Conservation (phyloP, 2,888 invertebrate genomes). For the Trichogramma dendrolimi region DNA sequence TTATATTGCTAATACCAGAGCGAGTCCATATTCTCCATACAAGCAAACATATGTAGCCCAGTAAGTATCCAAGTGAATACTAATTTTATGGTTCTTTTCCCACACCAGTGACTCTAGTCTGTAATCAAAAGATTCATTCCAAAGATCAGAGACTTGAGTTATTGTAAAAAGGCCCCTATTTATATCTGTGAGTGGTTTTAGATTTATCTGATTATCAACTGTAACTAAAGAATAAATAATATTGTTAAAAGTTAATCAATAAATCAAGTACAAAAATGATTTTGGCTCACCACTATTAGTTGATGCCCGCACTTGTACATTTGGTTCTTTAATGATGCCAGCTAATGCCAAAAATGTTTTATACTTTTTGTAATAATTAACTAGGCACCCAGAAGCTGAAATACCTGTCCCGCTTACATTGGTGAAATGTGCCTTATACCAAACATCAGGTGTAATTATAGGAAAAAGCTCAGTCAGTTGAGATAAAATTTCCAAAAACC, state of each 20-base stretch:
- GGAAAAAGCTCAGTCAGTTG: conserved; percentile 1
- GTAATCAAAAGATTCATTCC: background rate
- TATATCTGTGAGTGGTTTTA: no score
- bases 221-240: no score
- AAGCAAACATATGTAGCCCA: background rate
- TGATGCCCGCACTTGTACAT: no score
- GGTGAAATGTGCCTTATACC: background rate
- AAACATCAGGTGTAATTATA: background rate
- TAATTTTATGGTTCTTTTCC: background rate
- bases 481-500: no score
- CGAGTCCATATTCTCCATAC: background rate
- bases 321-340: background rate
- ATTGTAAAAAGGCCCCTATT: background rate
- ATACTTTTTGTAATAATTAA: conserved; percentile 7
- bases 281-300: background rate
- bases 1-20: background rate
- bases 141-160: background rate
- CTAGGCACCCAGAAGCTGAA: conserved; percentile 4
- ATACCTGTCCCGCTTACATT: background rate
- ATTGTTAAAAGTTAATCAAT: background rate
- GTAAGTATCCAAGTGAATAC: conserved; percentile 1
- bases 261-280: background rate
- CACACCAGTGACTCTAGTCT: background rate
- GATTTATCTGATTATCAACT: no score
- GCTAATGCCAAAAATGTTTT: conserved; percentile 2